Base-by-base conservation (phyloP, 2,113 vertebrate genomes). In the Mesoclemmys tuberculata region DNA sequence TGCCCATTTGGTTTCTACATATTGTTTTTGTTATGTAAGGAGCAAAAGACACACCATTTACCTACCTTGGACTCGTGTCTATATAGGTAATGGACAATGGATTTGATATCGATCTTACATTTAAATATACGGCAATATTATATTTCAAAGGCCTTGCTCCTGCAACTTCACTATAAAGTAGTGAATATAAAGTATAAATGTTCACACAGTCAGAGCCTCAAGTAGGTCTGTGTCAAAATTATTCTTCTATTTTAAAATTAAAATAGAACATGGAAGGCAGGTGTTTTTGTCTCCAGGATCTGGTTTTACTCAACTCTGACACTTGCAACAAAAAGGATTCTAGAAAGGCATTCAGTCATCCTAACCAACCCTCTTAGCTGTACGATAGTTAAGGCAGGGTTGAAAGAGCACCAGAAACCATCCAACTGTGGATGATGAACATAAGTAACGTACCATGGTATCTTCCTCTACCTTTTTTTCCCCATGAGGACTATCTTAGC, bases 351-450 rank as follows among this genome's bases (percentile, higher is more conserved):
- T 64, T 90, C 80, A 88, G 90, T 52, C 88, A 90, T 95, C 89
- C 31, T 35, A 87, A 77, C 64, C 85, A 92, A 88, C 46, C 6
- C 51, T 52, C 88, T 24, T 44, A 95, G 85, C 91, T 74, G 61
- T 93, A 58, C 83, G 51, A 86, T 41, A 86, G 96, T 89, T 97
- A 87, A 79, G 86, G 93, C 95, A 97, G 94, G 84, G 80, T 87
- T 89, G 85, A 95, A 89, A 93, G 91, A 95, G 89, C 94, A 92
- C 83, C 77, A 96, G 96, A 95, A 98, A 97, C 92, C 95, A 98
- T 96, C 97, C 96, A 96, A 93, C 97, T 97, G 95, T 97, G 97
- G 96, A 98, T 98, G 98, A 99, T 99, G 98, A 98, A 99, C 98
- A 96, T 97, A 41, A 96, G 93, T 95, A 97, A 95, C 92, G 96